These are phyloP conservation scores for Drosophila prosaltans DNA, from an alignment of 1,140 invertebrate genomes.

Conservation along the genomic window DNA sequence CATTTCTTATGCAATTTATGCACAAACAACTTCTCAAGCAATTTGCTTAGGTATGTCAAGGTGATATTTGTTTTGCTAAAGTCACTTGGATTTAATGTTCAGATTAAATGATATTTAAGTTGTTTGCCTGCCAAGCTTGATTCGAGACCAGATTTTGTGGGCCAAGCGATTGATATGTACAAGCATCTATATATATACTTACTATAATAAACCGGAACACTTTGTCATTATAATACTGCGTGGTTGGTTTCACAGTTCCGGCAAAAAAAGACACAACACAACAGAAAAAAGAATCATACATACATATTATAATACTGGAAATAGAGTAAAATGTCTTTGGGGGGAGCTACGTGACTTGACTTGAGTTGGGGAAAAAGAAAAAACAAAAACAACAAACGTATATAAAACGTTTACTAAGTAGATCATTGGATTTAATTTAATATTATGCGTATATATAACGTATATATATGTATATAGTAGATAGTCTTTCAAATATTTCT, in stretches of 20 bases:
- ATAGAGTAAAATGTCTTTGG: conserved; percentile 36
- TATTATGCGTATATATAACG: conserved; percentile 42
- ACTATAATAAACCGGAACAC: conserved; percentile 48
- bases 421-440: conserved; percentile 26
- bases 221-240: conserved; percentile 46
- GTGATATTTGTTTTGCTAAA: conserved; percentile 54
- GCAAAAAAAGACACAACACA: conserved; percentile 12
- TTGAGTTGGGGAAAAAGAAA: not conserved
- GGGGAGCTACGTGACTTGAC: conserved; percentile 47
- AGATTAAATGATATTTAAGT: conserved; percentile 41
- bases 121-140: conserved; percentile 32
- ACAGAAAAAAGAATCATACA: too few relatives aligned
- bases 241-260: conserved; percentile 52
- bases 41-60: conserved; percentile 67
- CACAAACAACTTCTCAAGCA: conserved; percentile 28
- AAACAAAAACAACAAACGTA: not conserved
- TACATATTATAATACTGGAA: conserved; percentile 43
- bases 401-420: conserved; percentile 24
- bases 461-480: conserved; percentile 37
- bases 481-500: conserved; percentile 38
- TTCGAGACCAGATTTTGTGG: conserved; percentile 28
- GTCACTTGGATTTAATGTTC: conserved; percentile 63
- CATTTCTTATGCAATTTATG: conserved; percentile 38
- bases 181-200: not conserved
- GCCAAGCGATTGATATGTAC: not conserved